Percentiles rank a stretch among this genome's conserved stretches.
Conservation (phyloP, 1,140 invertebrate species). For the Drusus annulatus region DNA sequence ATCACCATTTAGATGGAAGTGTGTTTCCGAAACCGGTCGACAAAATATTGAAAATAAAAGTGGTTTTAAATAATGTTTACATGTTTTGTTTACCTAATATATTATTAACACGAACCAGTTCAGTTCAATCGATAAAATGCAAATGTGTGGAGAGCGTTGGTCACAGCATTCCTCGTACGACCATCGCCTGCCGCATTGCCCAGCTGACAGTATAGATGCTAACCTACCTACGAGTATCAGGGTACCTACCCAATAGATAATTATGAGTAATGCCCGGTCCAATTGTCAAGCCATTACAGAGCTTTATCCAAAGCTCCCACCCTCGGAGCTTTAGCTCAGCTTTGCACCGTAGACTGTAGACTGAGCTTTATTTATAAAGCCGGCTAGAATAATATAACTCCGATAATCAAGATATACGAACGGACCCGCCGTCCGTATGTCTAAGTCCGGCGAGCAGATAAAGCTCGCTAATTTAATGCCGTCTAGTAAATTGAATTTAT, state of each 20-base stretch:
- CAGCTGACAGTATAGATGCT: not conserved
- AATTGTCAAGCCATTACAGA: slow-evolving; percentile 57
- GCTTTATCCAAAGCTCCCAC: slow-evolving; percentile 53
- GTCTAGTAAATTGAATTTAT: slow-evolving; percentile 41
- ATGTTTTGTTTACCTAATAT: no score
- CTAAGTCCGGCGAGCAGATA: slow-evolving; percentile 7
- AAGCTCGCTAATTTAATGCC: slow-evolving; percentile 31
- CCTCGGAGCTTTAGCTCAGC: slow-evolving; percentile 33
- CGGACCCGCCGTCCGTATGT: slow-evolving; percentile 8
- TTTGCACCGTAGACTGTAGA: slow-evolving; percentile 18
- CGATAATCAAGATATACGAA: slow-evolving; percentile 39
- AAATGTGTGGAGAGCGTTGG: not conserved
- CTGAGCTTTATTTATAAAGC: slow-evolving; percentile 6
- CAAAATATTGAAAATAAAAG: no score
- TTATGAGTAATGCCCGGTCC: slow-evolving; percentile 56
- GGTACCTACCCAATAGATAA: slow-evolving; percentile 54
- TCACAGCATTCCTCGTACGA: slow-evolving; percentile 4
- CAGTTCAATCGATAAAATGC: no score
- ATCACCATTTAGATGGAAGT: no score
- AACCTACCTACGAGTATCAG: not conserved
- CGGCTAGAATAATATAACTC: slow-evolving; percentile 11
- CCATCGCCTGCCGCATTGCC: slow-evolving; percentile 14
- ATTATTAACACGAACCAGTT: no score
- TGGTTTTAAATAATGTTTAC: no score
- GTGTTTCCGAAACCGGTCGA: no score